Evolutionary conservation across 2,888 invertebrate species (phyloP).

Genomic region (Xylota segnis): DNA sequence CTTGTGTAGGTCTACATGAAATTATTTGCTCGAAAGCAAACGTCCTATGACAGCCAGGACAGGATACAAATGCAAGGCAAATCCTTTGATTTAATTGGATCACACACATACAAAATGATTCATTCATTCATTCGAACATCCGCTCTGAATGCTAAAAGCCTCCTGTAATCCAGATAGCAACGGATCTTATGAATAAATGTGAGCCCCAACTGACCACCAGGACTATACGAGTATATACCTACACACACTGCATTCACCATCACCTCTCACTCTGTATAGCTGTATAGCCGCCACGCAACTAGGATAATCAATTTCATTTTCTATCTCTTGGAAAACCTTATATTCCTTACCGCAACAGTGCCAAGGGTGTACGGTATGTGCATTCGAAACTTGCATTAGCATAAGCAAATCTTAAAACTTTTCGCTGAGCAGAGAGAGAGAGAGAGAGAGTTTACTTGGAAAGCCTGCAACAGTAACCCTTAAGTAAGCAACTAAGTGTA

Average conservation of each 20-base stretch:
- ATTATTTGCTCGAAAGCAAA: background rate
- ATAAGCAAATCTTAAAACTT: conserved; percentile 38
- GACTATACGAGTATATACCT: no score
- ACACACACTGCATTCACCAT: conserved; percentile 17
- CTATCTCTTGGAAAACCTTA: background rate
- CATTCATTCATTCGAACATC: conserved; percentile 57
- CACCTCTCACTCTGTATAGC: background rate
- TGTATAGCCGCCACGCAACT: conserved; percentile 4
- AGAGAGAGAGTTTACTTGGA: conserved; percentile 16
- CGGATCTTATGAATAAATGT: conserved; percentile 58
- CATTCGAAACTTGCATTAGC: conserved; percentile 28
- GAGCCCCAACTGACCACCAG: conserved; percentile 33
- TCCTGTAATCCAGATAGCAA: conserved; percentile 18
- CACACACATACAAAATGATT: conserved; percentile 61
- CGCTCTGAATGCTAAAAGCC: conserved; percentile 37
- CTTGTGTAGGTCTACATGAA: background rate
- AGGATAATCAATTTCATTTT: conserved; percentile 50
- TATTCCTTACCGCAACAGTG: background rate
- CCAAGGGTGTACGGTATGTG: conserved; percentile 1
- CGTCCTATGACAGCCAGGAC: background rate
- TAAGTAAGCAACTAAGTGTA: conserved; percentile 67
- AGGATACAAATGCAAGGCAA: conserved; percentile 43
- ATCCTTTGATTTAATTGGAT: conserved; percentile 71
- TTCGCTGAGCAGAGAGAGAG: conserved; percentile 51
- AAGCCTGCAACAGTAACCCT: conserved; percentile 32